Base-by-base conservation (phyloP, 2,888 invertebrate species). In the Metacarcinus magister region DNA sequence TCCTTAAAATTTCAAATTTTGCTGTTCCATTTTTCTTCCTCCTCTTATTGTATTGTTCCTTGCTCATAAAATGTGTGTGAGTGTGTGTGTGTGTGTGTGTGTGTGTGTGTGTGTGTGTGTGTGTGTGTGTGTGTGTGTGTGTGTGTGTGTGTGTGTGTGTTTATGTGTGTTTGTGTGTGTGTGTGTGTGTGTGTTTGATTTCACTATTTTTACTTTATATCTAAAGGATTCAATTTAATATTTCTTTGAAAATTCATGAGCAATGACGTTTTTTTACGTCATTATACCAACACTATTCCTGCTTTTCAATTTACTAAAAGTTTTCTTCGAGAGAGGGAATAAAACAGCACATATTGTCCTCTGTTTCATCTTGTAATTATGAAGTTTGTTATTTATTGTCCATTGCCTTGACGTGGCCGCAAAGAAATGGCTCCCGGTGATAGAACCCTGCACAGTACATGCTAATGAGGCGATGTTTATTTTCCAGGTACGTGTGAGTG, bases 401-500 rank as follows among this genome's bases (percentile, higher is more conserved):
- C n/a, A 2, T 23, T 2, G 67, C 23, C 19, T 67, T 67, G 19
- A 16, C 5, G 16, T 46, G 46, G 46, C 10, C 46, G 10, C 10
- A 4, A 46, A 60, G 75, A 75, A n/a, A 75, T 28, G 28, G n/a
- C 28, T 2, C 3, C 75, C 28, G 3, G 28, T n/a, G 75, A n/a
- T 75, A 28, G 28, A 4, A 75, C 4, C 28, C 28, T 4, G 28
- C 16, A 10, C 16, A 3, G 28, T 28, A 28, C 28, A 28, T 75
- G 0, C 82, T 82, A 82, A 82, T 82, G 82, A 28, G 82, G 4
- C 19, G 5, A 4, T 1, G 0, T 82, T 82, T 28, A 7, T 82
- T 82, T 32, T 82, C 28, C 44, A 91, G 48, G 91, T 91, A 91
- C n/a, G 91, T 46, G 91, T 7, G 91, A n/a, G 91, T 23, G 8